Percentiles rank a stretch among this genome's conserved stretches.
These are phyloP conservation scores for Tanytarsus gracilentus DNA, from an alignment of 2,888 invertebrate genomes.

Conservation along the genomic window DNA sequence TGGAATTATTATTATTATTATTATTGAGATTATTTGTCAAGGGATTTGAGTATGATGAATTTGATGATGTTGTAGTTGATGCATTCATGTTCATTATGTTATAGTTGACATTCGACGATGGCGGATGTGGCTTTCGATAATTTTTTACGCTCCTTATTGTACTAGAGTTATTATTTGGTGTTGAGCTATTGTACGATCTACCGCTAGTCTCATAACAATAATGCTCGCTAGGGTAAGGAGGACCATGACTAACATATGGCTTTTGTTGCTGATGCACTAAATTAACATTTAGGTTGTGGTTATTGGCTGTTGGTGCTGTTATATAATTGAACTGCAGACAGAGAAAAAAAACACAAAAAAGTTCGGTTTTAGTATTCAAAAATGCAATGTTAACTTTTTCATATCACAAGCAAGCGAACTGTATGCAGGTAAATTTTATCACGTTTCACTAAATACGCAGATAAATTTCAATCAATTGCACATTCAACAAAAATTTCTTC, in stretches of 20 bases:
- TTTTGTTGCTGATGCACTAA: conserved; percentile 27
- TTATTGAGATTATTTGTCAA: conserved; percentile 21
- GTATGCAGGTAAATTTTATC: no score
- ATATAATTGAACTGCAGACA: conserved; percentile 28
- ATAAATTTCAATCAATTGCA: no score
- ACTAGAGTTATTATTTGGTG: conserved; percentile 24
- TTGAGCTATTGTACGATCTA: conserved; percentile 19
- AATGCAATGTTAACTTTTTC: no score
- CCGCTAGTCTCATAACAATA: conserved; percentile 24
- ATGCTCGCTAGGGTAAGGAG: conserved; percentile 19
- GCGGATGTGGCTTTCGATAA: conserved; percentile 25
- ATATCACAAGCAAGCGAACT: no score
- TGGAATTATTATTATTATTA: conserved; percentile 12
- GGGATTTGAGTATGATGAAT: conserved; percentile 16
- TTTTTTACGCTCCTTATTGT: conserved; percentile 24
- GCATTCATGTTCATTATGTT: conserved; percentile 11
- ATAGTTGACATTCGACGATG: conserved; percentile 15
- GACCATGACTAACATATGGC: conserved; percentile 26
- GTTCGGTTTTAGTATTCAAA: background rate
- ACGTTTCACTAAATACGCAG: no score
- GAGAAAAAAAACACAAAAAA: background rate
- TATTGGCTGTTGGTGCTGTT: conserved; percentile 27
- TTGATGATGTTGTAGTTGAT: conserved; percentile 9
- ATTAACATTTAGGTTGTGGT: conserved; percentile 26
- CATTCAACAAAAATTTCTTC: no score